A percentile compares a stretch with the other conserved stretches of the same genome.
Conservation (phyloP, 2,113 vertebrate species). For the Dipodomys spectabilis region DNA sequence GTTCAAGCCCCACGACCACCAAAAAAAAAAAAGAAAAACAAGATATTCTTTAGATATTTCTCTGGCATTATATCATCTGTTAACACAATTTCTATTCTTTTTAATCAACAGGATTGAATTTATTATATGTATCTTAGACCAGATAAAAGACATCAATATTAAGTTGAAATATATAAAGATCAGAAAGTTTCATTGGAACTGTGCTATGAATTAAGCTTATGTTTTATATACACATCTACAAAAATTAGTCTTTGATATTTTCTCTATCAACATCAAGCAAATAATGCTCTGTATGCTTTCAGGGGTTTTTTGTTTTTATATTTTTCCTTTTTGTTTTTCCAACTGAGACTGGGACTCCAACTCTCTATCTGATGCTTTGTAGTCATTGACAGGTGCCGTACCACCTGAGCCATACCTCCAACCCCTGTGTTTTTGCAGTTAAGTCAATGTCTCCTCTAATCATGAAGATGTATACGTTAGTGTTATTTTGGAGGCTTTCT, state of each 20-base stretch:
- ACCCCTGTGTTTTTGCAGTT: background rate
- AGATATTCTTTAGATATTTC: background rate
- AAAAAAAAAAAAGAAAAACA: no score
- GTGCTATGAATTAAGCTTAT: background rate
- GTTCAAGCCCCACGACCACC: no score
- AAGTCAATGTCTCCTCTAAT: slow-evolving; percentile 2
- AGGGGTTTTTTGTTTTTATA: no score
- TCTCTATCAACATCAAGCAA: slow-evolving; percentile 5
- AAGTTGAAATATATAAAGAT: background rate
- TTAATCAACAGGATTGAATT: background rate
- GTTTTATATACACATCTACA: background rate
- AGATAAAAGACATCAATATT: background rate
- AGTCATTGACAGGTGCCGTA: no score
- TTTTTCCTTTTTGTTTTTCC: background rate
- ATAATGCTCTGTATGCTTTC: background rate
- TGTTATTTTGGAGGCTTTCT: background rate
- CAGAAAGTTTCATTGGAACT: background rate
- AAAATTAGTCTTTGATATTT: background rate
- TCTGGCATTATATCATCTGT: background rate
- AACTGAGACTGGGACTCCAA: background rate
- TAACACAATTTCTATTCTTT: background rate
- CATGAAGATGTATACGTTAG: slow-evolving; percentile 11
- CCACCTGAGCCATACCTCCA: no score
- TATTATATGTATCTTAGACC: background rate
- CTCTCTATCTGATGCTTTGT: no score